Percentiles rank a stretch among this genome's conserved stretches.
Conservation (phyloP, 1,140 invertebrate species). For the Drosophila nebulosa region DNA sequence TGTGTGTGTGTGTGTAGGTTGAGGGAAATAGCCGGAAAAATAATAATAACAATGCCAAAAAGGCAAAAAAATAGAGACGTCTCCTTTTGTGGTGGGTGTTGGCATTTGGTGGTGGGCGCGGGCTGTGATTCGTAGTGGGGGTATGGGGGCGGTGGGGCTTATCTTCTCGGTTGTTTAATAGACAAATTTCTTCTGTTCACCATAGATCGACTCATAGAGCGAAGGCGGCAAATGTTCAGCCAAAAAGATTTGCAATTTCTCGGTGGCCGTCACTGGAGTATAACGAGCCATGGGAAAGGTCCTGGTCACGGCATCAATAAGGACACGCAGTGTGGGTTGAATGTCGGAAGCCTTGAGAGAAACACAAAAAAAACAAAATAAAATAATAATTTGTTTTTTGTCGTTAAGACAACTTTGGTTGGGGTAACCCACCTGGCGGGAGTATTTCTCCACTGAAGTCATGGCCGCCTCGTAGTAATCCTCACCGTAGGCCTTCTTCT, state of each 20-base stretch:
- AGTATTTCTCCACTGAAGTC: conserved; percentile 88
- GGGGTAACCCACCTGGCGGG: conserved; percentile 81
- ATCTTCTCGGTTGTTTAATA: conserved; percentile 31
- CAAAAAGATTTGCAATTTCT: conserved; percentile 89
- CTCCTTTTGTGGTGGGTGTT: neutral
- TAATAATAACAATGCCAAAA: conserved; percentile 43
- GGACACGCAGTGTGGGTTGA: conserved; percentile 85
- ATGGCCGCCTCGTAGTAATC: conserved; percentile 90
- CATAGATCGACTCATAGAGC: conserved; percentile 86
- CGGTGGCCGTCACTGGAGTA: conserved; percentile 88
- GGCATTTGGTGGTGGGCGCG: no score
- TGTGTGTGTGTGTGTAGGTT: neutral
- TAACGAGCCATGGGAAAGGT: conserved; percentile 91
- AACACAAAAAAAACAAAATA: neutral
- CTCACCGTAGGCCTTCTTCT: conserved; percentile 89
- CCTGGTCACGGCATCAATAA: conserved; percentile 88
- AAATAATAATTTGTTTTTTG: conserved; percentile 14
- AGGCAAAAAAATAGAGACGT: conserved; percentile 3
- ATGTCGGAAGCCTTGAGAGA: conserved; percentile 87
- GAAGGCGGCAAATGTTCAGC: conserved; percentile 89
- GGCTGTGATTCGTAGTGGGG: neutral
- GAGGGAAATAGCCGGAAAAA: conserved; percentile 13
- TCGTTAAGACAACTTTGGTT: no score
- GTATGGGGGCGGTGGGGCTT: neutral
- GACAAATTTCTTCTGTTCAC: conserved; percentile 72